Base-by-base conservation (phyloP, 2,797 vertebrate species). In the Cuniculus paca region DNA sequence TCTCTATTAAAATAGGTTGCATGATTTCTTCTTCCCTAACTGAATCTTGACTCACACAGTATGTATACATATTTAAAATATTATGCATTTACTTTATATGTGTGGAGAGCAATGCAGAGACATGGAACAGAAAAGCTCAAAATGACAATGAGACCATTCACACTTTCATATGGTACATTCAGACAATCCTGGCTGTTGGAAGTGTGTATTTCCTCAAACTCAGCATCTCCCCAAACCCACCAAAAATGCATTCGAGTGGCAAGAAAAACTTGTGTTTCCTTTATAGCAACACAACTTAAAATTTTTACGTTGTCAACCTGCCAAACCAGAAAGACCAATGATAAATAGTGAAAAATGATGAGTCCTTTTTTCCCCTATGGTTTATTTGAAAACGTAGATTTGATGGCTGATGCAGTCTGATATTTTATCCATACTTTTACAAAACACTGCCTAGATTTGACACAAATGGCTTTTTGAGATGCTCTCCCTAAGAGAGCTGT, bases 251-350 rank as follows among this genome's bases (percentile, higher is more conserved):
- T 31, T 52, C 17, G 85, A 94, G 61, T 88, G 65, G 34, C 60
- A 96, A 91, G n/a, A 94, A 97, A 97, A 92, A 7, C 13, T 77
- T 52, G 52, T 60, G 28, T 36, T 92, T 34, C 11, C 50, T 94
- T 86, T 83, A 48, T 60, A 91, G 34, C 61, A 95, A 56, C 34
- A 91, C 26, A 60, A 16, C 84, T 95, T 65, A 95, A 95, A 95
- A 78, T 74, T 39, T 70, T 87, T 91, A 82, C 2, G 19, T 61
- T 87, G 20, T 84, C 78, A 88, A 34, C 19, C 60, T 78, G 60
- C 54, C 93, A 97, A 89, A 87, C 16, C 54, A 96, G n/a, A 82
- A 90, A 87, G 42, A 92, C 7, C 88, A 39, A 82, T 81, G 81
- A 85, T 39, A 94, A 87, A 56, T 48, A 75, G 24, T 94, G 63